Evolutionary conservation across 2,113 vertebrate species (phyloP).

Genomic region (Phyllostomus discolor): DNA sequence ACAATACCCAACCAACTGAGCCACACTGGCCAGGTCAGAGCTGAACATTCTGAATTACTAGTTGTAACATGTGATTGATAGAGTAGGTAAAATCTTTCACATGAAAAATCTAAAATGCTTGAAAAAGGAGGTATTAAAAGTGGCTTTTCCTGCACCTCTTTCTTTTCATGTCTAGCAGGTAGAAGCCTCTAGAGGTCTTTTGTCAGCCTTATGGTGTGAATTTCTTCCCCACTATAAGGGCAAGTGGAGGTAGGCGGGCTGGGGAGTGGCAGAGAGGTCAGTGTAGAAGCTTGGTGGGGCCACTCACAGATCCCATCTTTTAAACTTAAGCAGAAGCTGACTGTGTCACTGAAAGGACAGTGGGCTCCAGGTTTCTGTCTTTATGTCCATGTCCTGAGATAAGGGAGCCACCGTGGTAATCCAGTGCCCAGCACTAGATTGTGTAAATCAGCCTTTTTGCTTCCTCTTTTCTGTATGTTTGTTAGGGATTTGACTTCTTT

Average conservation of each 20-base stretch:
- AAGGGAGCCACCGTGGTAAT: background rate
- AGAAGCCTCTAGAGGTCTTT: background rate
- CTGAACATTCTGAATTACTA: conserved; percentile 23
- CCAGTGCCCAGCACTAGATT: background rate
- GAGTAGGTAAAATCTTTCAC: background rate
- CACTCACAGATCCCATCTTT: background rate
- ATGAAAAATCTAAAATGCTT: background rate
- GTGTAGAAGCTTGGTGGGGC: background rate
- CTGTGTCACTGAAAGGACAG: background rate
- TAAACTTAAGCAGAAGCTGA: background rate
- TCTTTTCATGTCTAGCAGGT: background rate
- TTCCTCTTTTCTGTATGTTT: background rate
- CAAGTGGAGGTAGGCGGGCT: background rate
- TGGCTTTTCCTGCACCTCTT: background rate
- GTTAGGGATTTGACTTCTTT: background rate
- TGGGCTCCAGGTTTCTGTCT: background rate
- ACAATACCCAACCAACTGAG: no score
- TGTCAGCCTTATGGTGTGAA: background rate
- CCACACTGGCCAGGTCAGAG: background rate
- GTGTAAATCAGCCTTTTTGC: background rate
- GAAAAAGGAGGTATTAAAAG: background rate
- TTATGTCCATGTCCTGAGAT: background rate
- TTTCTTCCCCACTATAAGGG: background rate
- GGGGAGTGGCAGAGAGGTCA: background rate
- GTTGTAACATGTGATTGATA: background rate